These are phyloP conservation scores for Grapholita molesta DNA, from an alignment of 1,140 invertebrate species.

Conservation along the genomic window DNA sequence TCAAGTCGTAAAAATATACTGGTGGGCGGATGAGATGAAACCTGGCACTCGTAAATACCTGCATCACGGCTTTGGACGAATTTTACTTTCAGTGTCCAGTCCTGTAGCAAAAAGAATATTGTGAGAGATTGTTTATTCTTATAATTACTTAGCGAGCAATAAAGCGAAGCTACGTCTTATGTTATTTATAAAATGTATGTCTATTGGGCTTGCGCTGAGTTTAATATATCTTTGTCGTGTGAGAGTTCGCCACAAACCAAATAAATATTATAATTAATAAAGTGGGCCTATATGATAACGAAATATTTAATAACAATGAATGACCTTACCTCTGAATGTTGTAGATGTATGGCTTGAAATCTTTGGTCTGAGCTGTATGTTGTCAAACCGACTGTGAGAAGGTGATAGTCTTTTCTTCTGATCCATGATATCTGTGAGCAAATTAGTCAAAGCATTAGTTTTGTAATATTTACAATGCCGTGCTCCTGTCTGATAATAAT, in stretches of 20 bases:
- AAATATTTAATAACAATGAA: no score
- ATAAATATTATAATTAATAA: no score
- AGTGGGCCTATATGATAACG: no score
- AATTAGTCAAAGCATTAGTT: background rate
- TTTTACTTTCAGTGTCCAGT: conserved; percentile 92
- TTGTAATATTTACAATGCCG: no score
- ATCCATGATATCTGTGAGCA: conserved; percentile 88
- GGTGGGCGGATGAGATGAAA: conserved; percentile 91
- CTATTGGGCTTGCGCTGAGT: no score
- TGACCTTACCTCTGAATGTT: conserved; percentile 87
- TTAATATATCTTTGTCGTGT: no score
- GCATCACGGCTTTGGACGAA: conserved; percentile 89
- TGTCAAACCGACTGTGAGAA: conserved; percentile 89
- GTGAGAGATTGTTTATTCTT: background rate
- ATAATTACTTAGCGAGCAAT: no score
- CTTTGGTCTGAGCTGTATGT: conserved; percentile 92
- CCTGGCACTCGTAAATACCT: conserved; percentile 92
- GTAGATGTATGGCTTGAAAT: conserved; percentile 90
- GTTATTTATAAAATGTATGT: no score
- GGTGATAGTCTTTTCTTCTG: conserved; percentile 87
- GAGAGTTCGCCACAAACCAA: no score
- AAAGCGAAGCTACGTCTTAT: no score
- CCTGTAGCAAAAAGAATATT: conserved; percentile 77
- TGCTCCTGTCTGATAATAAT: no score
- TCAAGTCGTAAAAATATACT: conserved; percentile 90